A percentile compares a stretch with the other conserved stretches of the same genome.
phyloP scores from a whole-genome alignment of 1,140 invertebrate species.

The Panagrolaimus sp. region DNA sequence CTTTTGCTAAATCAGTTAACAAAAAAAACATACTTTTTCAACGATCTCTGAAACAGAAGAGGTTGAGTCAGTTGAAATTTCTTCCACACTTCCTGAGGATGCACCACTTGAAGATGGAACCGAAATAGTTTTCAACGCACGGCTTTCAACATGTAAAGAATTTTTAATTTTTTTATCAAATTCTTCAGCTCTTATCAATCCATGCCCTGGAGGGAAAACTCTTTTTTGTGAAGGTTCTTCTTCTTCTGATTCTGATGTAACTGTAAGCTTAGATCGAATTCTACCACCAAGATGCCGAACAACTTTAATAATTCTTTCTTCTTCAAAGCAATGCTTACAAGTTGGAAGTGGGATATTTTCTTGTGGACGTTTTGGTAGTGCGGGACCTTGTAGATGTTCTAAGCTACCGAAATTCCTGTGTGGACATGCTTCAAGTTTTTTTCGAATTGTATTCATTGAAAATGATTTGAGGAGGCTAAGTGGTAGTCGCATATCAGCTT shows the following conservation, averaged over 20 bases:
- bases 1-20: no score
- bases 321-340: neutral
- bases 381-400: neutral
- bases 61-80: no score
- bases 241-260: neutral
- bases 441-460: neutral
- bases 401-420: neutral
- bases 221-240: neutral
- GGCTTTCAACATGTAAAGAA: neutral
- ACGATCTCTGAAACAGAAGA: no score
- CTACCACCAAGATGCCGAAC: neutral
- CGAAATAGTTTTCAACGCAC: neutral
- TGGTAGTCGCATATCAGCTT: neutral
- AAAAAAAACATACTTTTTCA: no score
- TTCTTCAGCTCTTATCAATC: neutral
- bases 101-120: neutral
- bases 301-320: constrained; percentile 6
- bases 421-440: neutral
- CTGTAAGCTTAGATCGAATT: neutral
- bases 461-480: neutral
- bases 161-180: neutral
- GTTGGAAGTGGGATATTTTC: neutral
- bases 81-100: neutral
- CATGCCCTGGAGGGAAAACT: neutral
- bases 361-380: neutral